Conservation (phyloP, 2,113 vertebrate species). For the Narcine bancroftii region DNA sequence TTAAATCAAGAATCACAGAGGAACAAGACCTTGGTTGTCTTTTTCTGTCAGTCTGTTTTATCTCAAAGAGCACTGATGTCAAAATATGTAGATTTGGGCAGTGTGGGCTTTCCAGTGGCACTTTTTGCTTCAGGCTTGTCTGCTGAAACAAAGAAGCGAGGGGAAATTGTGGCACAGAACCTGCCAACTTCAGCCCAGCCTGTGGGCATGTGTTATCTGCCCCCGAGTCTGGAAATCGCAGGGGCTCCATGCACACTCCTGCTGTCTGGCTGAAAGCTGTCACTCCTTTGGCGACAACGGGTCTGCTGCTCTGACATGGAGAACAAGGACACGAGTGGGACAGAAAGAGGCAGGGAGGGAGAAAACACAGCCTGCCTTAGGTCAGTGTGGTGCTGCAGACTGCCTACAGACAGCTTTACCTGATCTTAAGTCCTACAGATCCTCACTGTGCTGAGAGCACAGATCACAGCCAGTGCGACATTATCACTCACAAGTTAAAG, state of each 20-base stretch:
- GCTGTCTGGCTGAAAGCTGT: neutral
- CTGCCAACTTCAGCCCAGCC: conserved; percentile 37
- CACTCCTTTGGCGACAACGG: conserved; percentile 41
- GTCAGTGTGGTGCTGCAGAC: neutral
- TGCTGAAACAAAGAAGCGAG: conserved; percentile 37
- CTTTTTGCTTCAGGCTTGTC: conserved; percentile 42
- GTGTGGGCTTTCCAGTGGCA: conserved; percentile 38
- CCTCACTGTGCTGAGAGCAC: neutral
- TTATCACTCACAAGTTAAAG: neutral
- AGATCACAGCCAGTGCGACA: neutral
- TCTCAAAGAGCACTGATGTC: conserved; percentile 40
- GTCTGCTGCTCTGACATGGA: conserved; percentile 44
- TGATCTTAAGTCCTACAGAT: neutral
- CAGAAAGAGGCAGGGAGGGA: neutral
- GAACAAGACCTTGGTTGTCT: conserved; percentile 43
- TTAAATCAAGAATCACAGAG: neutral
- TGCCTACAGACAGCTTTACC: neutral
- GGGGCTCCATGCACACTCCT: conserved; percentile 42
- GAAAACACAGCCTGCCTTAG: neutral
- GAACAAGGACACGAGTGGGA: neutral
- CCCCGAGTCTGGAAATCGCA: conserved; percentile 34
- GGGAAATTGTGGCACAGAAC: neutral
- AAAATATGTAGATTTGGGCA: conserved; percentile 39
- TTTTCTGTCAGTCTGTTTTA: conserved; percentile 45
- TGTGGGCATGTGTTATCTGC: conserved; percentile 42